A percentile compares a stretch with the other conserved stretches of the same genome.
Conservation (phyloP, 1,140 invertebrate species). For the Tetramorium parvispinum region DNA sequence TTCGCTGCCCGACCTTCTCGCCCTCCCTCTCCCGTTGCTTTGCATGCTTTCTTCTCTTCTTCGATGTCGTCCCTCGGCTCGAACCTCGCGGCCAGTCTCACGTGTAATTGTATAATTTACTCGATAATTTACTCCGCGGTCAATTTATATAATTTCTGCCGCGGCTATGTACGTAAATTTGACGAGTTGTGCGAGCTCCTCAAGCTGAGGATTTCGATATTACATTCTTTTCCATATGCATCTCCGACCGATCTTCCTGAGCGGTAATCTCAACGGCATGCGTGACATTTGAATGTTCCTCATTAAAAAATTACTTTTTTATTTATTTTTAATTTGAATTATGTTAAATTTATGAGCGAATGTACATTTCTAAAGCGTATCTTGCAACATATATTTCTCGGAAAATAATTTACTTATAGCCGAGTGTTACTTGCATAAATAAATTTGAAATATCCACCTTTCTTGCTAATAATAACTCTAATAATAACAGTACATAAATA, state of each 20-base stretch:
- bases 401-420: not conserved
- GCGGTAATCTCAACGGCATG: not conserved
- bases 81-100: not conserved
- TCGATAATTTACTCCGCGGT: constrained; percentile 71
- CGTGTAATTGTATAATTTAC: constrained; percentile 79
- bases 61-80: constrained; percentile 24
- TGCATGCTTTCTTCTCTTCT: not conserved
- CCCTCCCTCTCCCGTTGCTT: not conserved
- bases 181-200: constrained; percentile 42
- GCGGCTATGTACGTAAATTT: constrained; percentile 67
- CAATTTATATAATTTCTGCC: constrained; percentile 77
- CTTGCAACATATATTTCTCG: not conserved
- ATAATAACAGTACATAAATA: not conserved
- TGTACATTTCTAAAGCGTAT: not conserved
- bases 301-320: not conserved
- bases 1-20: constrained; percentile 28
- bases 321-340: not conserved
- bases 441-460: not conserved
- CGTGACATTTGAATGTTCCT: not conserved
- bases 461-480: not conserved
- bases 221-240: not conserved
- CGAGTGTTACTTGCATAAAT: not conserved
- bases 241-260: not conserved
- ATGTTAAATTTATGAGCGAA: not conserved
- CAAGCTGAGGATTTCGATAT: constrained; percentile 9